Evolutionary conservation across 2,888 invertebrate genomes (phyloP), one percentile per base, ranked within the genome.

Genomic region (Sthenelais limicola): DNA sequence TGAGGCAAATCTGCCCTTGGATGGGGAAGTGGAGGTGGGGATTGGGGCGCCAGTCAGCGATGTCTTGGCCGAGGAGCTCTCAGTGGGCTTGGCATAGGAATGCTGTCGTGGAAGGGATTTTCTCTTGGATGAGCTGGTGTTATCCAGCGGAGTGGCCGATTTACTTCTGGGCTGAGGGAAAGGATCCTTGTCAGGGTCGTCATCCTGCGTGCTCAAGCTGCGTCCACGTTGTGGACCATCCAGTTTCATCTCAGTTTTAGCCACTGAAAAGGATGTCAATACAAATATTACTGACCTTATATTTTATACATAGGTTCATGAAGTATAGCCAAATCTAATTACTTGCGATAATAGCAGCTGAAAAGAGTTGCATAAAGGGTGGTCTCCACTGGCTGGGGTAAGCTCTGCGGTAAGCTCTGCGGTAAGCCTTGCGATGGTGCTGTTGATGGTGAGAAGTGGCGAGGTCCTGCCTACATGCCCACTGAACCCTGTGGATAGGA

Each of bases 81-180:
- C 56, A 18, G 73, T 73, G 0, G 68, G 68, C 47, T 43, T 54
- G 33, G 30, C 21, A 47, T 73, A 73, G 32, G 73, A 73, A 26
- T 43, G 56, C 15, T 32, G 62, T 32, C 62, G 47, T 3, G 33
- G 32, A n/a, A 49, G 68, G 12, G 68, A 49, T 30, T 24, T 49
- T 5, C 68, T 32, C 35, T 68, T 51, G 12, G 48, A 48, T 7
- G 33, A 7, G 5, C 32, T 48, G 67, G 47, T 48, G 47, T 67
- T 67, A 1, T 48, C 48, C 4, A 67, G 67, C 18, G 47, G 47
- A 26, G 47, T 43, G 7, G 47, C 67, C 1, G 67, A 67, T 21
- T 67, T 67, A 24, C 67, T 67, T 7, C 67, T 21, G 24, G 33
- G 62, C 24, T 35, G 62, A 3, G 18, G 62, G 7, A 24, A 24